phyloP scores from a whole-genome alignment of 2,888 invertebrate genomes.

The Apeira syringaria region DNA sequence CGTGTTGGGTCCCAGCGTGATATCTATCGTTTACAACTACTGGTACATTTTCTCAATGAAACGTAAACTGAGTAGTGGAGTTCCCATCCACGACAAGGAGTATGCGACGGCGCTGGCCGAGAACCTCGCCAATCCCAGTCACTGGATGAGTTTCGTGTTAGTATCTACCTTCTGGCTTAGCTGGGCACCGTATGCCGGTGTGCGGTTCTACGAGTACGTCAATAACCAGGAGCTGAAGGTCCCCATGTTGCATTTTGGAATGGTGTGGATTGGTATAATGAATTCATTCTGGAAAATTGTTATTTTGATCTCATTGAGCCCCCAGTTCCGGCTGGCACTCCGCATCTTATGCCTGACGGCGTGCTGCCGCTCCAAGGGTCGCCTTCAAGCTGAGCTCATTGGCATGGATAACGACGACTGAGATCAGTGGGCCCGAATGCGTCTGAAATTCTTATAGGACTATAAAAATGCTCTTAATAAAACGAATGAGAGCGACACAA shows the following conservation, averaged over 20 bases:
- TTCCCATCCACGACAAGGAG: constrained; percentile 95
- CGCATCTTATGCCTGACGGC: constrained; percentile 94
- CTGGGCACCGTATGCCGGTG: constrained; percentile 95
- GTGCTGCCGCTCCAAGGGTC: constrained; percentile 93
- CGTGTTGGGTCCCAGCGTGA: constrained; percentile 96
- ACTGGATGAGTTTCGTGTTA: constrained; percentile 97
- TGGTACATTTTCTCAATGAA: constrained; percentile 97
- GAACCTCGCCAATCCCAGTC: constrained; percentile 96
- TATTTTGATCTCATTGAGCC: constrained; percentile 94
- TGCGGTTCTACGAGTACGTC: constrained; percentile 90
- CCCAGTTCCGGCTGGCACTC: constrained; percentile 95
- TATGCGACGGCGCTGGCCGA: constrained; percentile 95
- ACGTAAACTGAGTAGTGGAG: constrained; percentile 91
- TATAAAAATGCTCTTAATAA: constrained; percentile 19
- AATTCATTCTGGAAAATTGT: constrained; percentile 98
- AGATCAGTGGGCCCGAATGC: constrained; percentile 39
- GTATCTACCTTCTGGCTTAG: constrained; percentile 96
- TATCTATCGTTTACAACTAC: constrained; percentile 97
- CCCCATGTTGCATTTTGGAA: constrained; percentile 94
- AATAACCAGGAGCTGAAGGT: constrained; percentile 86
- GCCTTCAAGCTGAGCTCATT: constrained; percentile 92
- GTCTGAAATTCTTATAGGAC: constrained; percentile 32
- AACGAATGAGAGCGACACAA: constrained; percentile 26
- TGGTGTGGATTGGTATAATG: constrained; percentile 97
- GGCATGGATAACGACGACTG: constrained; percentile 95